A percentile compares a stretch with the other conserved stretches of the same genome.
Evolutionary conservation across 1,140 invertebrate species (phyloP).

Genomic region (Drosophila nigrodunni): DNA sequence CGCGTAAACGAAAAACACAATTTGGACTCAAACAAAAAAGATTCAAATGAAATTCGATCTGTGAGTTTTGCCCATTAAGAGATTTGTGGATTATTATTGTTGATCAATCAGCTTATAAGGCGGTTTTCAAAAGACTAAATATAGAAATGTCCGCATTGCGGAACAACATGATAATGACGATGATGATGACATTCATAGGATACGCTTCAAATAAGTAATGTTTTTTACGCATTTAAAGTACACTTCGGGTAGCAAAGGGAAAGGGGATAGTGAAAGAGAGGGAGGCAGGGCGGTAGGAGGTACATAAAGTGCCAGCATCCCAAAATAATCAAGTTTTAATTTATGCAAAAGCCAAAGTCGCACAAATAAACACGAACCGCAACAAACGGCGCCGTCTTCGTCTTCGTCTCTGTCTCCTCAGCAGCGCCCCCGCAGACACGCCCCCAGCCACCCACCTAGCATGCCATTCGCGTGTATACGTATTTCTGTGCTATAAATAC

Average conservation of each 20-base stretch:
- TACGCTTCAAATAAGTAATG: not conserved
- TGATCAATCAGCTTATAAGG: constrained; percentile 45
- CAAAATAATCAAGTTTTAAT: constrained; percentile 41
- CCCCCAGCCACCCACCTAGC: constrained; percentile 30
- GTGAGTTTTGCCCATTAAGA: constrained; percentile 30
- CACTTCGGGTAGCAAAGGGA: not conserved
- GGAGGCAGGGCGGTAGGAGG: not conserved
- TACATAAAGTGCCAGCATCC: constrained; percentile 7
- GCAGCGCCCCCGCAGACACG: constrained; percentile 14
- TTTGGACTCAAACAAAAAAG: not conserved
- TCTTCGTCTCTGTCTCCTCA: not conserved
- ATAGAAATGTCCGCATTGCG: constrained; percentile 25
- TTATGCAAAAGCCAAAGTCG: constrained; percentile 41
- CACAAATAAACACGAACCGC: constrained; percentile 25
- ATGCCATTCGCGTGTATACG: constrained; percentile 7
- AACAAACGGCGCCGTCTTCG: constrained; percentile 6
- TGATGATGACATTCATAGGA: constrained; percentile 20
- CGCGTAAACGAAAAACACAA: constrained; percentile 5
- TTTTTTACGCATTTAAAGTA: constrained; percentile 9
- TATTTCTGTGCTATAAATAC: constrained; percentile 40
- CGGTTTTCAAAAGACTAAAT: constrained; percentile 19
- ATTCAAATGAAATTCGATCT: constrained; percentile 43
- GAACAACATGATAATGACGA: not conserved
- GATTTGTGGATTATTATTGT: constrained; percentile 40
- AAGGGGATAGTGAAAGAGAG: not conserved